Evolutionary conservation across 2,113 vertebrate species (phyloP).

Genomic region (Poeciliopsis prolifica): DNA sequence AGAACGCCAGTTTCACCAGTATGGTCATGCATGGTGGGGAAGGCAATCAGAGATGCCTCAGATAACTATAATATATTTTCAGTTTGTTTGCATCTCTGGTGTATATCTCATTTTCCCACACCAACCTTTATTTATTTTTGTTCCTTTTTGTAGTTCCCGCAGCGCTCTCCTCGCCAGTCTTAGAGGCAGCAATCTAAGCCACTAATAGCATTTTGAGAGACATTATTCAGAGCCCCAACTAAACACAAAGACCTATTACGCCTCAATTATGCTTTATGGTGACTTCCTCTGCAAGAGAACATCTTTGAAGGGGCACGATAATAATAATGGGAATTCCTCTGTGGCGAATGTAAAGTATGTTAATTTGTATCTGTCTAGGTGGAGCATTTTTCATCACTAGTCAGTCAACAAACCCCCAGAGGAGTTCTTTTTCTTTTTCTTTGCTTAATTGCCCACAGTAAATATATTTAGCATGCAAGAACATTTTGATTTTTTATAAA

Average conservation of each 20-base stretch:
- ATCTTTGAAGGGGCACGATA: constrained; percentile 48
- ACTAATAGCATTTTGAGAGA: constrained; percentile 55
- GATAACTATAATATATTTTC: constrained; percentile 24
- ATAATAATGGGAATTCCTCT: constrained; percentile 61
- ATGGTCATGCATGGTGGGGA: neutral
- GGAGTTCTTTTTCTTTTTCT: neutral
- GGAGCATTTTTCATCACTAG: constrained; percentile 24
- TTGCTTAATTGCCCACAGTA: neutral
- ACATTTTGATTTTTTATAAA: neutral
- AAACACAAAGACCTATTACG: constrained; percentile 54
- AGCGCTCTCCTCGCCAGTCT: constrained; percentile 32
- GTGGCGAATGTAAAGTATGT: constrained; percentile 47
- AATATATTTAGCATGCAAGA: constrained; percentile 1
- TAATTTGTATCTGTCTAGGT: constrained; percentile 26
- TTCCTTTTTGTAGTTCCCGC: constrained; percentile 19
- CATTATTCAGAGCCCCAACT: constrained; percentile 60
- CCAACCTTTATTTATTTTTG: constrained; percentile 21
- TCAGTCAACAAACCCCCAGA: constrained; percentile 25
- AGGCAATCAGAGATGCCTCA: constrained; percentile 20
- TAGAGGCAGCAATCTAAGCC: constrained; percentile 52
- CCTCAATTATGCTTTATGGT: constrained; percentile 52
- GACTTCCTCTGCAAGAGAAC: constrained; percentile 32
- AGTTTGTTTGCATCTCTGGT: constrained; percentile 31
- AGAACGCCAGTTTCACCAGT: constrained; percentile 5
- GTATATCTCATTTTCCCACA: constrained; percentile 10